Base-by-base conservation (phyloP, 2,888 invertebrate species). In the Apotomis turbidana region DNA sequence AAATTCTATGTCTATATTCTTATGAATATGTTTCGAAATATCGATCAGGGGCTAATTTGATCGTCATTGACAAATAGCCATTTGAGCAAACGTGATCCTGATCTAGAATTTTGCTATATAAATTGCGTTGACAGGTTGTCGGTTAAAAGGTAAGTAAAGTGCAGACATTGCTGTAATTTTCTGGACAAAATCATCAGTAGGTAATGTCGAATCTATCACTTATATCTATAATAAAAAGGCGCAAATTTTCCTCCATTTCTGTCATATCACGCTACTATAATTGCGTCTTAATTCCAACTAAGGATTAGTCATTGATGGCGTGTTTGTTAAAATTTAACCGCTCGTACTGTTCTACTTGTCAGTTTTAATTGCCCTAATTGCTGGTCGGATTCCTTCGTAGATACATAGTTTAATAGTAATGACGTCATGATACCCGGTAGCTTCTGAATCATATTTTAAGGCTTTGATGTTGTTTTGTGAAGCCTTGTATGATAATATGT, bases 311-410 rank as follows among this genome's bases (percentile, higher is more conserved):
- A 81, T 73, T 71, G 60, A 70, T 73, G 62, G 74, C 78, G 78
- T 81, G 81, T 79, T 78, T 79, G 75, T 80, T 27, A 79, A 78
- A 77, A 76, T 68, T 68, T 38, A 68, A 71, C 68, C 38, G 78
- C 76, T 76, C 75, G 74, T 78, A 78, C 82, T 82, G 80, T 75
- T 79, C 80, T 83, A 81, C 80, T 84, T 84, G 83, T 82, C 80
- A 78, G 77, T 77, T 85, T 86, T 87, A 89, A 90, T 89, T 88
- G 87, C 80, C 78, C 82, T 89, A 89, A 91, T 90, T 89, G 86
- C 80, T 81, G 88, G 87, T 85, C 79, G 85, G 85, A 80, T 81
- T 84, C 83, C 84, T 89, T 87, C 88, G 82, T 83, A 78, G 89
- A 86, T 87, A 55, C 58, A 70, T 78, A 82, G 80, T 78, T 78